Conservation (phyloP, 2,797 vertebrate genomes). For the Garrulus glandarius region DNA sequence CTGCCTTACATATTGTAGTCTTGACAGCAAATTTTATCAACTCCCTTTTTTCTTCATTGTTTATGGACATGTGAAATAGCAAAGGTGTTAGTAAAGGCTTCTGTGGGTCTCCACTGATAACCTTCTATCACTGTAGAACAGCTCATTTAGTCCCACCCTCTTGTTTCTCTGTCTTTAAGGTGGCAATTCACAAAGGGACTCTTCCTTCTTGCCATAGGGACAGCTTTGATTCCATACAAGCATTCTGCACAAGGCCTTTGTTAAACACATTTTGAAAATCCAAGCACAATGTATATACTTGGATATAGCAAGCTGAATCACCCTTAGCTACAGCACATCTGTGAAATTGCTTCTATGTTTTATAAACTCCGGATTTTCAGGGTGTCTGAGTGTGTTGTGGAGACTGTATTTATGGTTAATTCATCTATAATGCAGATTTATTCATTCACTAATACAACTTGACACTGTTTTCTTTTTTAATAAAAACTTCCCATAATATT, state of each 20-base stretch:
- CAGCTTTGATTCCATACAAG: not conserved
- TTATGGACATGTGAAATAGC: not conserved
- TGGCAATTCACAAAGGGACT: not conserved
- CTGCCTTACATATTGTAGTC: not conserved
- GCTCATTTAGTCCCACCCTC: not conserved
- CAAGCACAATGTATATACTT: not conserved
- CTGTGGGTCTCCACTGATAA: not conserved
- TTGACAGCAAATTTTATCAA: not conserved
- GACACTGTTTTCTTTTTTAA: slow-evolving; percentile 47
- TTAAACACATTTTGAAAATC: not conserved
- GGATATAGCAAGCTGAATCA: not conserved
- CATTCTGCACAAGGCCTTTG: not conserved
- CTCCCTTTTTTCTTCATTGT: not conserved
- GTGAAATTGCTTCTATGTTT: not conserved
- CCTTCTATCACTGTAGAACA: not conserved
- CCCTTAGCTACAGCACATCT: not conserved
- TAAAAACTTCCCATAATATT: slow-evolving; percentile 19
- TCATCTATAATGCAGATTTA: slow-evolving; percentile 15
- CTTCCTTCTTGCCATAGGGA: not conserved
- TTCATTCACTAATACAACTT: slow-evolving; percentile 30
- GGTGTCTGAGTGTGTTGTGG: not conserved
- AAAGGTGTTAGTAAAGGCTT: not conserved
- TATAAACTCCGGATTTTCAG: not conserved
- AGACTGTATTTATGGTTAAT: not conserved
- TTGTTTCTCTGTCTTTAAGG: not conserved